These are phyloP conservation scores for Lepidostoma basale DNA, from an alignment of 1,140 invertebrate genomes.

Conservation along the genomic window DNA sequence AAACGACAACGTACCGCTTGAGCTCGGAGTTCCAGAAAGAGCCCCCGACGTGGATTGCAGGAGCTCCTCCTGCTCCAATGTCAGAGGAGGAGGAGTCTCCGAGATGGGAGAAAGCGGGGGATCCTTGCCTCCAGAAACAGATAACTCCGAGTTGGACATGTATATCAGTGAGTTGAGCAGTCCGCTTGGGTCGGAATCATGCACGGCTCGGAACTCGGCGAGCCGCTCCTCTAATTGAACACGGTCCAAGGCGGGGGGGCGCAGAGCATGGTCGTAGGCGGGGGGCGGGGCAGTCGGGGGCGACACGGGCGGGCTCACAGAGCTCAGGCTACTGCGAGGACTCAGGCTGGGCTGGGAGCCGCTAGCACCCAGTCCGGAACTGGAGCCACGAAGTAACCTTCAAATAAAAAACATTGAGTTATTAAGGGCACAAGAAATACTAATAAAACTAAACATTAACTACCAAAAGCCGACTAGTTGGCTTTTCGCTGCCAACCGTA, in stretches of 20 bases:
- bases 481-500: no score
- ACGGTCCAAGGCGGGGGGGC: constrained; percentile 51
- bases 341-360: constrained; percentile 65
- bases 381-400: constrained; percentile 64
- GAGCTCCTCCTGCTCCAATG: constrained; percentile 36
- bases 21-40: constrained; percentile 39
- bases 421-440: no score
- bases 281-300: constrained; percentile 68
- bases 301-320: constrained; percentile 83
- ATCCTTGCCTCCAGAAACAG: constrained; percentile 47
- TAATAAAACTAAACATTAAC: no score
- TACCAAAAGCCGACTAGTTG: no score
- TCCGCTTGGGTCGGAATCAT: constrained; percentile 47
- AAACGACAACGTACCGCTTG: constrained; percentile 37
- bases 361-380: constrained; percentile 57
- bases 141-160: constrained; percentile 5
- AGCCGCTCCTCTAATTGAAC: constrained; percentile 61
- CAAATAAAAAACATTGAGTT: no score
- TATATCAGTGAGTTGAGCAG: constrained; percentile 1
- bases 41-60: constrained; percentile 38
- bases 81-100: constrained; percentile 45
- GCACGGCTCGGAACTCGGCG: constrained; percentile 58
- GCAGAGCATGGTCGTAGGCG: constrained; percentile 66
- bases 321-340: constrained; percentile 83
- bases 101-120: constrained; percentile 74